Base-by-base conservation (phyloP, 2,113 vertebrate genomes). In the Phainopepla nitens region DNA sequence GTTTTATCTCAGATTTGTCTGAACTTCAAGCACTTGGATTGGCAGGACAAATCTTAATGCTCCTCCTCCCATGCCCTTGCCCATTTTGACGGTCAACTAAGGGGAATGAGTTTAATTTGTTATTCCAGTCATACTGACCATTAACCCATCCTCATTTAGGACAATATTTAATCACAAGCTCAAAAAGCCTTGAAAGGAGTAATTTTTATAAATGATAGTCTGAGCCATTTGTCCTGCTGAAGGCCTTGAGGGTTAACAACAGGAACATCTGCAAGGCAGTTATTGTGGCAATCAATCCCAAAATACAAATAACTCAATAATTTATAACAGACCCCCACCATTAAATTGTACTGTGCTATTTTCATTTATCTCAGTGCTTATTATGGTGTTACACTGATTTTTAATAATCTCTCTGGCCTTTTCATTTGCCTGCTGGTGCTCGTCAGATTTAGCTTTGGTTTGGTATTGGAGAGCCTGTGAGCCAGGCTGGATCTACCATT, bases 91-190 rank as follows among this genome's bases (percentile, higher is more conserved):
- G 6, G 60, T 29, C 70, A 80, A 56, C 56, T 96, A 29, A 78
- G 41, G 79, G 62, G 73, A 62, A 19, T 0, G 16, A 83, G 29
- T 62, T 80, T 61, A 42, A 86, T 87, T 64, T 83, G 62, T 81
- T 47, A 88, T 86, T 77, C 75, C 71, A 92, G 90, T 84, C 86
- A 90, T 23, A 50, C 64, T 86, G 71, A 85, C 88, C 12, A 2
- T 90, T 88, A 94, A 81, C 80, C 82, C 90, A 36, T 85, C 76
- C 71, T 92, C 79, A 70, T 86, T 93, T 94, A 86, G 82, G 88
- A 80, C 72, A 92, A 66, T 90, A 51, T 95, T 94, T 95, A 96
- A 95, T 87, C 56, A 77, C 56, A 71, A 83, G 56, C 49, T 83
- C 84, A 92, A 93, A 96, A 93, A 80, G 50, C 75, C 91, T 73